Percentiles rank a stretch among this genome's conserved stretches.
Conservation (phyloP, 2,113 vertebrate species). For the Emydura subglobosa region DNA sequence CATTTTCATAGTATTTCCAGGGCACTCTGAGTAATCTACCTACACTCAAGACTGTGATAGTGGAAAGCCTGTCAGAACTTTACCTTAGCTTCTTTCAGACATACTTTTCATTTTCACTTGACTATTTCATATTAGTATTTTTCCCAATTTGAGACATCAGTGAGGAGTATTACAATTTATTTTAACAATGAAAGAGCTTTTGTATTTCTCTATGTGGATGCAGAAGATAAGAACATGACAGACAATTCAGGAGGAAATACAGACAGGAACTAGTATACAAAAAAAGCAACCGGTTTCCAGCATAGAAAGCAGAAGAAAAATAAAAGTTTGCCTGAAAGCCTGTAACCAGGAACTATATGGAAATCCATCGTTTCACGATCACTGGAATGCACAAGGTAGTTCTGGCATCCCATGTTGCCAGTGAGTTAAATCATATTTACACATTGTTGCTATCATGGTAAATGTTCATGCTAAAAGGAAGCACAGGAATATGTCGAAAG, state of each 20-base stretch:
- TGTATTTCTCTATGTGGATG: rapidly evolving
- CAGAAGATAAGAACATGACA: rapidly evolving
- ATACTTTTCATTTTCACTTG: background rate
- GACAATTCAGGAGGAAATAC: background rate
- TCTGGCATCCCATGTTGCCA: background rate
- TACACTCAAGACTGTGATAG: background rate
- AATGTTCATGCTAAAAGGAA: background rate
- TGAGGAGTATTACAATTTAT: background rate
- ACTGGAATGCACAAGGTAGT: background rate
- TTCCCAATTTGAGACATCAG: background rate
- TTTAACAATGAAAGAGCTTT: background rate
- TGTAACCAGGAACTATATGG: background rate
- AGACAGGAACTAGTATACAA: background rate
- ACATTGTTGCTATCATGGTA: background rate
- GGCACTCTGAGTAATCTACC: background rate
- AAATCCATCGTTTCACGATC: background rate
- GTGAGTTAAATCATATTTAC: background rate
- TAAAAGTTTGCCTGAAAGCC: background rate
- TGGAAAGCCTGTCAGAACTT: background rate
- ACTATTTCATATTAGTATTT: background rate
- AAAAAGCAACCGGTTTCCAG: background rate
- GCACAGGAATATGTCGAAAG: rapidly evolving
- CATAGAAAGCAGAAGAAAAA: background rate
- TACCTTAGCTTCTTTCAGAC: background rate
- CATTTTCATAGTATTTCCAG: background rate